Evolutionary conservation across 2,797 vertebrate species (phyloP).

Genomic region (Anguilla anguilla): DNA sequence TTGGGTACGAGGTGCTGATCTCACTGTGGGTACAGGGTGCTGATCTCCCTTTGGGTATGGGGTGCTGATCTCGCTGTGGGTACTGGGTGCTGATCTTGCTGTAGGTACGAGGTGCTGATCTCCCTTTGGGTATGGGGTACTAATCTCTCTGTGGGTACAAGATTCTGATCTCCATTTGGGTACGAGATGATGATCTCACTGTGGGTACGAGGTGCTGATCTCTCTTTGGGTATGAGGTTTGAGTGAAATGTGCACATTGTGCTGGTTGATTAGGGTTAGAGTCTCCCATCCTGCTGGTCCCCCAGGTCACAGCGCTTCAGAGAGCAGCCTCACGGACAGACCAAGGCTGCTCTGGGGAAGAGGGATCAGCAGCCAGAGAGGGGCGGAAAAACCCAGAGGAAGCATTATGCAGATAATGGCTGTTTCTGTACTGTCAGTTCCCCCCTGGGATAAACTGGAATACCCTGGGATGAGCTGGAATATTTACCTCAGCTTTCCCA

Average conservation of each 20-base stretch:
- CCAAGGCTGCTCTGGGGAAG: background rate
- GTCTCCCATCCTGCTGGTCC: constrained; percentile 31
- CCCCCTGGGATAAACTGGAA: background rate
- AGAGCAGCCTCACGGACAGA: background rate
- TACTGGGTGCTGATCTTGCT: too few species aligned
- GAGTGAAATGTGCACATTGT: constrained; percentile 9
- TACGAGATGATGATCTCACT: too few species aligned
- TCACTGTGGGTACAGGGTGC: too few species aligned
- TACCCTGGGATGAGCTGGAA: background rate
- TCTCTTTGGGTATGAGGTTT: background rate
- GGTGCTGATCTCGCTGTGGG: too few species aligned
- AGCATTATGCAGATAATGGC: constrained; percentile 13
- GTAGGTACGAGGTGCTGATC: too few species aligned
- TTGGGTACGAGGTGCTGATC: too few species aligned
- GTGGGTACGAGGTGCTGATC: too few species aligned
- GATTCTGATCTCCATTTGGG: too few species aligned
- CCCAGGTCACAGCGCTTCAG: constrained; percentile 28
- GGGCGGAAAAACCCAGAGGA: background rate
- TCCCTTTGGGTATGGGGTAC: too few species aligned
- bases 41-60: too few species aligned
- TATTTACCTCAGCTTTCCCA: background rate
- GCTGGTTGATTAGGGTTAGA: constrained; percentile 19
- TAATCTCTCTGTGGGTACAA: too few species aligned
- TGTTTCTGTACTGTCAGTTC: constrained; percentile 1
- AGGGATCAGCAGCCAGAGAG: background rate